These are phyloP conservation scores for Spea multiplicata DNA, from an alignment of 2,113 vertebrate genomes.

Conservation along the genomic window DNA sequence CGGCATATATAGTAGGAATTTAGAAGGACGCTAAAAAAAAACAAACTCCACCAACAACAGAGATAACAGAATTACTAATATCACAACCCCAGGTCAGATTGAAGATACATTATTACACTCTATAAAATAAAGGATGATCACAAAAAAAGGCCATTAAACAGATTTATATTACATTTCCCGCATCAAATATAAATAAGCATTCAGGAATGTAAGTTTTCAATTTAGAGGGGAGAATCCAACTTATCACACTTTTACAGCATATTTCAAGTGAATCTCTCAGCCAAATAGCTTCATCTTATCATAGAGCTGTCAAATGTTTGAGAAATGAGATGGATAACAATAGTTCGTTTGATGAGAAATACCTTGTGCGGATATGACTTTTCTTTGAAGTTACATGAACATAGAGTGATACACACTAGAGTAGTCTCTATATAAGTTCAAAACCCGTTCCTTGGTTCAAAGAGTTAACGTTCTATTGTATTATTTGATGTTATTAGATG, in stretches of 20 bases:
- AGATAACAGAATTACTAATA: too few relatives aligned
- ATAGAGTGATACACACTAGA: neutral
- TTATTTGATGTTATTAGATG: neutral
- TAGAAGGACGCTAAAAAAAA: too few relatives aligned
- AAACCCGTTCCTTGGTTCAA: neutral
- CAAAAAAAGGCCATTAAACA: neutral
- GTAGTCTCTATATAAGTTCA: neutral
- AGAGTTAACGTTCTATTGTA: neutral
- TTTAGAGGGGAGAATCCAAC: neutral
- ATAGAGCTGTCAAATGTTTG: slow-evolving; percentile 11
- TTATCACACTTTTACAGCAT: neutral
- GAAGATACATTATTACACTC: neutral
- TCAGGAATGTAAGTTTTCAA: neutral
- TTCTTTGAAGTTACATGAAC: neutral
- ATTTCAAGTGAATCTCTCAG: neutral
- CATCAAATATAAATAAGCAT: neutral
- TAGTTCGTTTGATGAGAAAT: neutral
- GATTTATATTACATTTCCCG: neutral
- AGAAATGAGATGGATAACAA: slow-evolving; percentile 3
- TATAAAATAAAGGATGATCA: neutral
- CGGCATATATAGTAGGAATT: too few relatives aligned
- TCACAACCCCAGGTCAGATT: too few relatives aligned
- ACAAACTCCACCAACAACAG: too few relatives aligned
- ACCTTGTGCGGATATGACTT: neutral
- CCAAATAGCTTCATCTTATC: neutral